Percentiles rank a stretch among this genome's conserved stretches.
Conservation (phyloP, 2,113 vertebrate species). For the Rhagologus leucostigma region DNA sequence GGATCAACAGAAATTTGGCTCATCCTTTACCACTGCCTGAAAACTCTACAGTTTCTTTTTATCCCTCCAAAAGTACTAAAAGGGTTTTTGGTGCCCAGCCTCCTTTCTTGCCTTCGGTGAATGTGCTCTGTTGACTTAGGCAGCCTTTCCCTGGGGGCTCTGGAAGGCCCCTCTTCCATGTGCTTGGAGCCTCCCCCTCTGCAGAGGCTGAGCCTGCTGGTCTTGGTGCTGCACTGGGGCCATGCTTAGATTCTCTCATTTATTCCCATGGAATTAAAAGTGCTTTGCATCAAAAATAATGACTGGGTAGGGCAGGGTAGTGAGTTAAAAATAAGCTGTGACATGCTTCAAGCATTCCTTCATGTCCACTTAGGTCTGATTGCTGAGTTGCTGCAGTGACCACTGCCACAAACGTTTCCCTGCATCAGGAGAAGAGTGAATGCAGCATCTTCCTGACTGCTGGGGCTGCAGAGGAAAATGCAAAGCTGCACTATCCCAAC, state of each 20-base stretch:
- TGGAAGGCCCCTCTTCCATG: neutral
- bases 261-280: constrained; percentile 21
- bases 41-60: neutral
- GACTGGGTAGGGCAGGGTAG: neutral
- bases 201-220: neutral
- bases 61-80: neutral
- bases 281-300: neutral
- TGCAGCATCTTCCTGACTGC: neutral
- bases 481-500: neutral
- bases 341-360: neutral
- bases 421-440: neutral
- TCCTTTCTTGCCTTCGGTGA: neutral
- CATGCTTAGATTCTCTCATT: neutral
- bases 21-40: neutral
- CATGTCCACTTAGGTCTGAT: neutral
- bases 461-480: neutral
- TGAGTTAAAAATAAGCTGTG: constrained; percentile 17
- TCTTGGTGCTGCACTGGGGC: neutral
- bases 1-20: neutral
- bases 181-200: neutral
- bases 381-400: neutral
- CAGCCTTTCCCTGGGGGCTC: neutral
- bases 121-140: neutral
- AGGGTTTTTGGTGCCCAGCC: neutral
- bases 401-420: constrained; percentile 19